phyloP scores from a whole-genome alignment of 2,797 vertebrate species.

The Prionace glauca region DNA sequence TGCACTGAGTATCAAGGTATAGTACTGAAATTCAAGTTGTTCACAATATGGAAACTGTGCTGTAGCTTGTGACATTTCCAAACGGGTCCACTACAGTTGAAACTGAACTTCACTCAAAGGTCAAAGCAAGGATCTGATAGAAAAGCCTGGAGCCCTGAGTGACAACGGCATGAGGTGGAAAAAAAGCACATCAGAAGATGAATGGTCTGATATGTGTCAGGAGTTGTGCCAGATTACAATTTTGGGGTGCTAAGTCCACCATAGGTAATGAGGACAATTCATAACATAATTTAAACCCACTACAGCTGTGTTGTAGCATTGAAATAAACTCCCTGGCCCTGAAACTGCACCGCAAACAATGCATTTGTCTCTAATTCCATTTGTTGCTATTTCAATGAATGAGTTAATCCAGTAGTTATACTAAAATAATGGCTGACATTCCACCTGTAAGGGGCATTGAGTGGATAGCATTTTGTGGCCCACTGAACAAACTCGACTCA shows the following conservation, averaged over 20 bases:
- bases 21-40: background rate
- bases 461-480: background rate
- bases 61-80: background rate
- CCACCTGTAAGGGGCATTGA: background rate
- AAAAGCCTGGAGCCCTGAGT: background rate
- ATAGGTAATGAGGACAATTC: background rate
- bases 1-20: background rate
- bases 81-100: background rate
- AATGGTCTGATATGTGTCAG: background rate
- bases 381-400: background rate
- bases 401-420: background rate
- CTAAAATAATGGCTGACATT: background rate
- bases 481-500: background rate
- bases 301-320: background rate
- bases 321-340: background rate
- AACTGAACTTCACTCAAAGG: background rate
- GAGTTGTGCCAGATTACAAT: background rate
- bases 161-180: background rate
- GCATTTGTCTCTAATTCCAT: constrained; percentile 13
- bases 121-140: background rate
- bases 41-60: background rate
- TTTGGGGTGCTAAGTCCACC: background rate
- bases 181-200: background rate
- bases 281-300: background rate
- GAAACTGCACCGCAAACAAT: background rate